These are phyloP conservation scores for Cherax quadricarinatus DNA, from an alignment of 1,140 invertebrate genomes.

Conservation along the genomic window DNA sequence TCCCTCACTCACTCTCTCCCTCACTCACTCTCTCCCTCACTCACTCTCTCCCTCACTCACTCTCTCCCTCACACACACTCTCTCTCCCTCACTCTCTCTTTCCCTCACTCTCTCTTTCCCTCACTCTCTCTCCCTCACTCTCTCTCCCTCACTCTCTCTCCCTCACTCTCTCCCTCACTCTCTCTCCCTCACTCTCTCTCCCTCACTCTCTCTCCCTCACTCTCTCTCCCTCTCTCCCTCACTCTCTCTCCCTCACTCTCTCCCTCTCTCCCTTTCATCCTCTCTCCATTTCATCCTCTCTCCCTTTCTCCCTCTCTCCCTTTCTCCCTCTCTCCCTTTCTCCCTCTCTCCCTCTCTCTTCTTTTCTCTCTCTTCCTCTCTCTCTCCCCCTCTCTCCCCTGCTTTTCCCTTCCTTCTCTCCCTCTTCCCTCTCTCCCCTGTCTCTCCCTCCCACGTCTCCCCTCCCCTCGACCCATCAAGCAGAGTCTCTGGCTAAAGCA, in stretches of 20 bases:
- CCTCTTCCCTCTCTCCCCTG: too few species aligned
- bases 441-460: too few species aligned
- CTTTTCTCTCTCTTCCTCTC: neutral
- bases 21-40: too few species aligned
- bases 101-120: neutral
- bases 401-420: neutral
- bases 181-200: constrained; percentile 6
- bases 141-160: neutral
- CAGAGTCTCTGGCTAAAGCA: neutral
- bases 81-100: neutral
- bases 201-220: constrained; percentile 3
- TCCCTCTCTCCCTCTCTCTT: neutral
- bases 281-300: too few species aligned
- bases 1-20: too few species aligned
- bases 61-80: too few species aligned
- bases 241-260: neutral
- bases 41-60: too few species aligned
- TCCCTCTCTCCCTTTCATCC: too few species aligned
- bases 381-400: neutral
- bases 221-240: neutral
- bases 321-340: neutral
- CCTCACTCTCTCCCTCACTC: neutral
- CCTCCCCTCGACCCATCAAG: too few species aligned
- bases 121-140: neutral
- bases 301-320: neutral